These are phyloP conservation scores for Chrosomus eos DNA, from an alignment of 2,797 vertebrate genomes.

Conservation along the genomic window DNA sequence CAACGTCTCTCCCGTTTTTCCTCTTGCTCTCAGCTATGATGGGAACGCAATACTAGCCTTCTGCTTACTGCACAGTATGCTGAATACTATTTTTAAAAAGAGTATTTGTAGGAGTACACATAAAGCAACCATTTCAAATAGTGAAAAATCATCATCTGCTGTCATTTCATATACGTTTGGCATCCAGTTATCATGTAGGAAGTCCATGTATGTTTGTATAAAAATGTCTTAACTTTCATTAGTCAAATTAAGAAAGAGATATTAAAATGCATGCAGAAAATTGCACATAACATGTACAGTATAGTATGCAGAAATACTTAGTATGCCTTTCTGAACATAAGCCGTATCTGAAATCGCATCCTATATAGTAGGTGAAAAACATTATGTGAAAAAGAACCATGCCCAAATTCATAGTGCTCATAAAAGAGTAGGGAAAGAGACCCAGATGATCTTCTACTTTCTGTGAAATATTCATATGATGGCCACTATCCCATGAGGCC, in stretches of 20 bases:
- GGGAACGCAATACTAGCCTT: background rate
- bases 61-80: background rate
- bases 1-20: background rate
- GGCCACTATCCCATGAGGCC: too few species aligned
- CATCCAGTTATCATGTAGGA: background rate
- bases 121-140: background rate
- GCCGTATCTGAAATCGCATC: too few species aligned
- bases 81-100: background rate
- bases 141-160: background rate
- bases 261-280: background rate
- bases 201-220: background rate
- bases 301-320: background rate
- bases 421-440: too few species aligned
- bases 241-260: background rate
- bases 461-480: background rate
- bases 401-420: background rate
- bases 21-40: background rate
- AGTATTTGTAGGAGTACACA: background rate
- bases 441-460: too few species aligned
- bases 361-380: background rate
- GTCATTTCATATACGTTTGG: background rate
- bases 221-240: background rate
- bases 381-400: background rate
- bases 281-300: background rate
- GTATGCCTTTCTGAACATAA: background rate